Percentiles rank a stretch among this genome's conserved stretches.
Evolutionary conservation across 2,888 invertebrate species (phyloP).

Genomic region (Acrobasis repandana): DNA sequence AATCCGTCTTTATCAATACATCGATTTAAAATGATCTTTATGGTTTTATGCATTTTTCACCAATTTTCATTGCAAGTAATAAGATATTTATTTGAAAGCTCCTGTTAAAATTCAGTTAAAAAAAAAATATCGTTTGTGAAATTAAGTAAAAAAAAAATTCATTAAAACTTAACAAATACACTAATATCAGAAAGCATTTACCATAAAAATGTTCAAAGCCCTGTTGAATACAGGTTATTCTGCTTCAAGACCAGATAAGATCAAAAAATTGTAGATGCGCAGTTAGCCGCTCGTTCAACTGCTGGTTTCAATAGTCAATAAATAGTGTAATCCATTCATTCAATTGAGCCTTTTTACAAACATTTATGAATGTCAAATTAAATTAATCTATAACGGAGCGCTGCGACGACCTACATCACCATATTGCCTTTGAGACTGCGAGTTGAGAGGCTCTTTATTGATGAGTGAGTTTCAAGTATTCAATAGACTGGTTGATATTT

Average conservation of each 20-base stretch:
- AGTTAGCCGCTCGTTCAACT: background rate
- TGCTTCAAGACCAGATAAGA: background rate
- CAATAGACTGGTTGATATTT: too few species aligned
- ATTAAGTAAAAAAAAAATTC: too few species aligned
- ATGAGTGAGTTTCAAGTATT: background rate
- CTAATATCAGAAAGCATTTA: background rate
- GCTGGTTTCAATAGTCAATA: constrained; percentile 18
- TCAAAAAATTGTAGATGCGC: background rate
- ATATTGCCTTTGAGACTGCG: background rate
- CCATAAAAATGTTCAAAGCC: background rate
- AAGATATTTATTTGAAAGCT: too few species aligned
- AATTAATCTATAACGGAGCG: constrained; percentile 7
- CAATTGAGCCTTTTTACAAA: constrained; percentile 20
- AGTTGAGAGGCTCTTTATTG: background rate
- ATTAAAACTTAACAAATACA: background rate
- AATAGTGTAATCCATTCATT: constrained; percentile 22
- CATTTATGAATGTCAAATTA: constrained; percentile 19
- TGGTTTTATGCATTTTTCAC: too few species aligned
- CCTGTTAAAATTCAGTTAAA: too few species aligned
- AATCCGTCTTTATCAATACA: background rate
- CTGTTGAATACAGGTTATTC: background rate
- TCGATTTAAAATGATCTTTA: too few species aligned
- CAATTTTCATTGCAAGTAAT: too few species aligned
- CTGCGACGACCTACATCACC: constrained; percentile 3
- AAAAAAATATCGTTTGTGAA: too few species aligned